Base-by-base conservation (phyloP, 2,888 invertebrate genomes). In the Eledona agricola region DNA sequence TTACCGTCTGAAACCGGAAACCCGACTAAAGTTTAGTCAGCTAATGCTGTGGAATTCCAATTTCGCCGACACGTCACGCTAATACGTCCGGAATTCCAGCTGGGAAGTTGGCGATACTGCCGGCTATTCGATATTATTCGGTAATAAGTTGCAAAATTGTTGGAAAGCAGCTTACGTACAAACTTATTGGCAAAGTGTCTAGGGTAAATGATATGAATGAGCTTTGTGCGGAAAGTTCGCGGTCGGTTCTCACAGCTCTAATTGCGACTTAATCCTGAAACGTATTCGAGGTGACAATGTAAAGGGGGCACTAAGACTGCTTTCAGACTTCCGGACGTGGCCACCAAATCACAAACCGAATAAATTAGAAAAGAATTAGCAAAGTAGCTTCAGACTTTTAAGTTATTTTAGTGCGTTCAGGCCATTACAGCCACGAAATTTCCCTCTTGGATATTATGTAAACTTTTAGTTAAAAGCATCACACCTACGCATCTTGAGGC, bases 151-250 rank as follows among this genome's bases (percentile, higher is more conserved):
- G 15, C 16, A 38, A 25, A 26, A 25, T 38, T 25, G 16, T 4
- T 4, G 29, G n/a, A 16, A 40, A 40, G 15, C 20, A 7, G 42
- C 11, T 42, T 31, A 29, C 29, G 12, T 31, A 17, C 13, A 42
- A 42, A 42, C 29, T 42, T 42, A 42, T 42, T 31, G 42, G 42
- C 19, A 42, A 42, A 42, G 42, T 42, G 42, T 42, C 42, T 29
- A 22, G 42, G 31, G 20, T 42, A 42, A 42, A 19, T 42, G 42
- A 42, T 42, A 42, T 42, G 42, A 42, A 42, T 42, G 42, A 31
- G 40, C 7, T 42, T 42, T 31, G 3, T 10, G 29, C 13, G 42
- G 42, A 15, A 31, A 42, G 31, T 22, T 42, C 31, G 9, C 42
- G 22, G 29, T 12, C 22, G 7, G 29, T 31, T 42, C 22, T 31